Conservation (phyloP, 2,113 vertebrate species). For the Nothocercus nigrocapillus region DNA sequence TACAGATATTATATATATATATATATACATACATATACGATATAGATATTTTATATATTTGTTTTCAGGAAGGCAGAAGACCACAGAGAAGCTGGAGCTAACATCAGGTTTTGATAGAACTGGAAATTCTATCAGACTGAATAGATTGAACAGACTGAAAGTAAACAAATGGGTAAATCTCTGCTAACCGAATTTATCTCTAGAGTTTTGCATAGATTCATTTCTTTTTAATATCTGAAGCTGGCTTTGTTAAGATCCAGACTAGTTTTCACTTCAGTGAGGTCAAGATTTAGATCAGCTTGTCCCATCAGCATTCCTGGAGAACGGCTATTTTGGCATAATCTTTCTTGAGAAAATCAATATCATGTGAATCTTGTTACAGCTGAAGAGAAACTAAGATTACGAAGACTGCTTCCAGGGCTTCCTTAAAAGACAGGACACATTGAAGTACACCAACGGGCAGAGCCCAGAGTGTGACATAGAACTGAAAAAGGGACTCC, state of each 20-base stretch:
- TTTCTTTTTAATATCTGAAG: background rate
- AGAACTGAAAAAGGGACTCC: background rate
- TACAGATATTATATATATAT: too few relatives aligned
- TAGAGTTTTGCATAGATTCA: background rate
- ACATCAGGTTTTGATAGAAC: background rate
- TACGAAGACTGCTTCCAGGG: background rate
- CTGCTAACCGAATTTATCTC: background rate
- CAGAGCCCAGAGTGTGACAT: background rate
- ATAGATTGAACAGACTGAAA: background rate
- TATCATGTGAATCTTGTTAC: background rate
- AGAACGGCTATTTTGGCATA: background rate
- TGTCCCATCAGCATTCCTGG: background rate
- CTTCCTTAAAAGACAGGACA: background rate
- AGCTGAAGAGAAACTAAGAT: background rate
- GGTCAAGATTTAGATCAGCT: background rate
- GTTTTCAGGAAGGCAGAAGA: background rate
- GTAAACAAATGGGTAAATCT: background rate
- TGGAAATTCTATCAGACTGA: background rate
- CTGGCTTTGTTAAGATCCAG: background rate
- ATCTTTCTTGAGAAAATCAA: background rate
- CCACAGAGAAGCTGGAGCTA: background rate
- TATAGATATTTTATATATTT: background rate
- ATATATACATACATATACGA: background rate
- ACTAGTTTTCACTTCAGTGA: background rate
- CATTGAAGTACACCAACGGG: background rate